A percentile compares a stretch with the other conserved stretches of the same genome.
Evolutionary conservation across 2,113 vertebrate genomes (phyloP).

Genomic region (Vulpes lagopus): DNA sequence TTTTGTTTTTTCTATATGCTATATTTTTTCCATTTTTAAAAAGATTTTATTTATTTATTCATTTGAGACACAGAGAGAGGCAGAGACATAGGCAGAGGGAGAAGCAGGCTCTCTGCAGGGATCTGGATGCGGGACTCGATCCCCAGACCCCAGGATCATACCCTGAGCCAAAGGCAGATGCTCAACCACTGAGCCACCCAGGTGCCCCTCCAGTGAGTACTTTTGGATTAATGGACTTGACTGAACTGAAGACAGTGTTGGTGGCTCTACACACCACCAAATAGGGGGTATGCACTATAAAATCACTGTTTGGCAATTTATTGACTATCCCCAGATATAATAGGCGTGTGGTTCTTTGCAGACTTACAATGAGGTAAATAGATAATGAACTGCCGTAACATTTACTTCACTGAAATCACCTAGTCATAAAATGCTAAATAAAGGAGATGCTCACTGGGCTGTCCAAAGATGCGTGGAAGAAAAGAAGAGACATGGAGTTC

Average conservation of each 20-base stretch:
- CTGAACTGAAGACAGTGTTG: not conserved
- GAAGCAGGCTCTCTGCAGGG: too few species aligned
- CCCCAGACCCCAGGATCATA: too few species aligned
- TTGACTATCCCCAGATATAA: not conserved
- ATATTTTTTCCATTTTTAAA: too few species aligned
- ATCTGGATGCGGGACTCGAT: too few species aligned
- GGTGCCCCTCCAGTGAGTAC: not conserved
- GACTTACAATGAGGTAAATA: not conserved
- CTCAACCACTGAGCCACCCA: too few species aligned
- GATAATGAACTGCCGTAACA: not conserved
- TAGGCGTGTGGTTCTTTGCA: not conserved
- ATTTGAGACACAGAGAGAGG: too few species aligned
- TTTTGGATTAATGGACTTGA: not conserved
- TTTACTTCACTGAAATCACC: constrained; percentile 46
- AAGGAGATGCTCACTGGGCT: not conserved
- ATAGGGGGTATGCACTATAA: not conserved
- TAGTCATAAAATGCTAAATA: constrained; percentile 9
- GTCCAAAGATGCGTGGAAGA: not conserved
- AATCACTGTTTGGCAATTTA: not conserved
- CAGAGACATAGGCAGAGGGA: too few species aligned
- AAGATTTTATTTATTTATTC: too few species aligned
- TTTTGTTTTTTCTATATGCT: too few species aligned
- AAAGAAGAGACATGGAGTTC: not conserved
- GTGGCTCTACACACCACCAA: not conserved
- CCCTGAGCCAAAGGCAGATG: too few species aligned